These are phyloP conservation scores for Amphiprion ocellaris DNA, from an alignment of 2,113 vertebrate genomes.

Conservation along the genomic window DNA sequence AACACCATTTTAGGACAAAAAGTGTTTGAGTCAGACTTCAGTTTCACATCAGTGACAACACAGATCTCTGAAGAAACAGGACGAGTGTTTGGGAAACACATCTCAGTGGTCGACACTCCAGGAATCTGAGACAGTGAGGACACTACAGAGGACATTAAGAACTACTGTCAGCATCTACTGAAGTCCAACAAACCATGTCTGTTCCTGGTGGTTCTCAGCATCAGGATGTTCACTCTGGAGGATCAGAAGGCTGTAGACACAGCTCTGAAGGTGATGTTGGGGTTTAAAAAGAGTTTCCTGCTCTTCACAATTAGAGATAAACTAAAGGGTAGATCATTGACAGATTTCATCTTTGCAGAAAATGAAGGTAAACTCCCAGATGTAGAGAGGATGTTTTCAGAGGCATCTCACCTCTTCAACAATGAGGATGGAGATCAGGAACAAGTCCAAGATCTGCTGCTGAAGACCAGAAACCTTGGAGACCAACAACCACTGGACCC, in stretches of 20 bases:
- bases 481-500: no score
- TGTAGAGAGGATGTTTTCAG: not conserved
- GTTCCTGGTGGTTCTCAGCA: conserved; percentile 10
- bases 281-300: not conserved
- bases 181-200: not conserved
- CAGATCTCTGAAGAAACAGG: not conserved
- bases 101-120: not conserved
- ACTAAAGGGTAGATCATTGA: not conserved
- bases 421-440: not conserved
- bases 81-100: not conserved
- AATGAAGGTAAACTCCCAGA: not conserved
- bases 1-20: not conserved
- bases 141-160: not conserved
- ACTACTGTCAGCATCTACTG: not conserved
- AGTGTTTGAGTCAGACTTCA: not conserved
- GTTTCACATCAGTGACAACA: not conserved
- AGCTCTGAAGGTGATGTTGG: not conserved
- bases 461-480: conserved; percentile 1
- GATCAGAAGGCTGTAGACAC: not conserved
- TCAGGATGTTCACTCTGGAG: not conserved
- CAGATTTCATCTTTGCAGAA: conserved; percentile 8
- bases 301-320: conserved; percentile 6
- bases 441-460: conserved; percentile 29
- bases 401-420: conserved; percentile 2
- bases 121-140: not conserved